Evolutionary conservation across 2,888 invertebrate genomes (phyloP).

Genomic region (Octodonta nipae): DNA sequence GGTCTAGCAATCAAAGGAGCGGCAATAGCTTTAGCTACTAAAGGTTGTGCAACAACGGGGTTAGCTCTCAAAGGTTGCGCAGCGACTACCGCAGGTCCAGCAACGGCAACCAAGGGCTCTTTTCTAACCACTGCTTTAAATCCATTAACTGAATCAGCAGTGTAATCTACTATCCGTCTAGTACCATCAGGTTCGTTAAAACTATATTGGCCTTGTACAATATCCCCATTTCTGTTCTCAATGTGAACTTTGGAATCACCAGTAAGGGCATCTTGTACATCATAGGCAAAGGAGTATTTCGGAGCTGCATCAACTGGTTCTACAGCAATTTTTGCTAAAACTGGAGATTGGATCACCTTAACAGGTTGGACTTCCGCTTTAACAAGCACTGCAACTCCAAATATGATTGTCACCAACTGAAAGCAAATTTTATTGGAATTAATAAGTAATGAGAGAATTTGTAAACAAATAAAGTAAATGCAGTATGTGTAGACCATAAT

Average conservation of each 20-base stretch:
- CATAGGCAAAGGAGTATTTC: slow-evolving; percentile 54
- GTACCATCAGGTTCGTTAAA: slow-evolving; percentile 52
- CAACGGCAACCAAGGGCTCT: slow-evolving; percentile 35
- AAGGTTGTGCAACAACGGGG: slow-evolving; percentile 3
- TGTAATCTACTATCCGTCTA: slow-evolving; percentile 48
- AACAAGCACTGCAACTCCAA: no score
- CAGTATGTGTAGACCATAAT: no score
- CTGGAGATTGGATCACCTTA: slow-evolving; percentile 25
- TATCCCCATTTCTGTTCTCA: slow-evolving; percentile 44
- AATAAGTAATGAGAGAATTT: no score
- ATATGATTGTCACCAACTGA: no score
- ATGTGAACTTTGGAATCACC: slow-evolving; percentile 44
- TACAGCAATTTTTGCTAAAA: slow-evolving; percentile 32
- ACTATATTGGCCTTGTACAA: slow-evolving; percentile 50
- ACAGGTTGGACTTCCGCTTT: slow-evolving; percentile 6
- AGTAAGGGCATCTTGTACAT: slow-evolving; percentile 51
- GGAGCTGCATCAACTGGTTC: slow-evolving; percentile 45
- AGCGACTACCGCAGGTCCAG: slow-evolving; percentile 4
- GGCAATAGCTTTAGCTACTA: slow-evolving; percentile 10
- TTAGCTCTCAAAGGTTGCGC: slow-evolving; percentile 3
- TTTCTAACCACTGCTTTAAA: slow-evolving; percentile 56
- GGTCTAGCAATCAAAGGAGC: slow-evolving; percentile 13
- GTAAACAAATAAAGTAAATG: no score
- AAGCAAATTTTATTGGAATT: no score
- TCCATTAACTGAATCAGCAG: slow-evolving; percentile 51